These are phyloP conservation scores for Alentia gelatinosa DNA, from an alignment of 2,888 invertebrate species.

Conservation along the genomic window DNA sequence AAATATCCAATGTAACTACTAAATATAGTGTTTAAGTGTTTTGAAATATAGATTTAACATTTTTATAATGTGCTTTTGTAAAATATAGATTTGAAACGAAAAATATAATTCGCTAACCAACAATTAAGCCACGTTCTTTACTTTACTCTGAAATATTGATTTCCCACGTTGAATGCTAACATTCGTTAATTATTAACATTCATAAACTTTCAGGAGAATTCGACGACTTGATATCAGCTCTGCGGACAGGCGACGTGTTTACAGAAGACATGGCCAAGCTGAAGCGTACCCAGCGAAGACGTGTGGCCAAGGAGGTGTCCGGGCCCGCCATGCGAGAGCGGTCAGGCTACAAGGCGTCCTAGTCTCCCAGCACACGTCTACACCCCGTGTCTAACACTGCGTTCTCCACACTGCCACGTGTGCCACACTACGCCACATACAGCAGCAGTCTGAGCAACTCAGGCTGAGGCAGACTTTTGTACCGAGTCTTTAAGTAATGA, in stretches of 20 bases:
- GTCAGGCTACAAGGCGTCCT: constrained; percentile 32
- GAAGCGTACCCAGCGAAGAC: constrained; percentile 87
- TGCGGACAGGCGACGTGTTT: constrained; percentile 96
- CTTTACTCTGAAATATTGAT: neutral
- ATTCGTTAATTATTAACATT: neutral
- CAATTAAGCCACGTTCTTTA: too few relatives aligned
- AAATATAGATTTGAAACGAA: too few relatives aligned
- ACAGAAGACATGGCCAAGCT: constrained; percentile 97
- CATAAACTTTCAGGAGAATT: constrained; percentile 87
- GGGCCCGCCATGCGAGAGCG: neutral
- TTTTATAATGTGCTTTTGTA: too few relatives aligned
- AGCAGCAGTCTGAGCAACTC: neutral
- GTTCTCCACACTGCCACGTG: neutral
- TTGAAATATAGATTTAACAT: too few relatives aligned
- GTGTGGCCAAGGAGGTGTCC: constrained; percentile 13
- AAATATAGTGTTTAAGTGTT: too few relatives aligned
- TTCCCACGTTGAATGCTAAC: neutral
- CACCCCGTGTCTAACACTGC: neutral
- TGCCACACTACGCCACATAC: neutral
- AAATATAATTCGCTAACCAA: too few relatives aligned
- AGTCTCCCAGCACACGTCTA: neutral
- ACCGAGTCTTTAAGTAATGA: neutral
- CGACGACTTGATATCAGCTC: constrained; percentile 96
- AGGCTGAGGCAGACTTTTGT: neutral
- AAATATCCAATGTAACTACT: too few relatives aligned